phyloP scores from a whole-genome alignment of 2,888 invertebrate genomes.

The Drymonia ruficornis region DNA sequence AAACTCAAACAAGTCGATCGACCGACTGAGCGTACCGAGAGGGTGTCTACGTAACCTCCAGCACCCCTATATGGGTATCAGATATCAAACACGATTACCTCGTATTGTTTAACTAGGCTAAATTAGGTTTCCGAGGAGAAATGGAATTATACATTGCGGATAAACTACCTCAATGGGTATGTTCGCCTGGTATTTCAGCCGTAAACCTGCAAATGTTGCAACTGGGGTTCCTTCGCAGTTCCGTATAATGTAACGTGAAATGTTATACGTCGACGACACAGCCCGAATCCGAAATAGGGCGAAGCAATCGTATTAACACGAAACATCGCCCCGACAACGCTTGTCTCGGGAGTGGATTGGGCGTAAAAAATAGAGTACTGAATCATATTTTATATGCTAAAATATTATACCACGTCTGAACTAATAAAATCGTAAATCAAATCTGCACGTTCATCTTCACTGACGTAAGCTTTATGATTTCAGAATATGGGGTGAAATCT shows the following conservation, averaged over 20 bases:
- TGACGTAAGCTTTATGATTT: constrained; percentile 6
- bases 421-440: constrained; percentile 7
- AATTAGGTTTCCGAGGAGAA: constrained; percentile 34
- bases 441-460: background rate
- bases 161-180: constrained; percentile 17
- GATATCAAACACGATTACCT: constrained; percentile 25
- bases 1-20: constrained; percentile 9
- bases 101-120: constrained; percentile 23
- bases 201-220: constrained; percentile 11
- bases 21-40: constrained; percentile 9
- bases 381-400: constrained; percentile 3
- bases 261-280: constrained; percentile 43
- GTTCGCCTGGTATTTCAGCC: constrained; percentile 24
- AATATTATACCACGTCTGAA: background rate
- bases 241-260: constrained; percentile 42
- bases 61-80: constrained; percentile 13
- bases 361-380: constrained; percentile 5
- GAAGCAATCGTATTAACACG: constrained; percentile 48
- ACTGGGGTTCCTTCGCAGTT: constrained; percentile 14
- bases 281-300: constrained; percentile 49
- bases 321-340: constrained; percentile 12
- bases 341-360: constrained; percentile 5
- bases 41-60: constrained; percentile 6
- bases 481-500: constrained; percentile 11
- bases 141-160: constrained; percentile 44